These are phyloP conservation scores for Eriocheir sinensis DNA, from an alignment of 1,140 invertebrate genomes.

Conservation along the genomic window DNA sequence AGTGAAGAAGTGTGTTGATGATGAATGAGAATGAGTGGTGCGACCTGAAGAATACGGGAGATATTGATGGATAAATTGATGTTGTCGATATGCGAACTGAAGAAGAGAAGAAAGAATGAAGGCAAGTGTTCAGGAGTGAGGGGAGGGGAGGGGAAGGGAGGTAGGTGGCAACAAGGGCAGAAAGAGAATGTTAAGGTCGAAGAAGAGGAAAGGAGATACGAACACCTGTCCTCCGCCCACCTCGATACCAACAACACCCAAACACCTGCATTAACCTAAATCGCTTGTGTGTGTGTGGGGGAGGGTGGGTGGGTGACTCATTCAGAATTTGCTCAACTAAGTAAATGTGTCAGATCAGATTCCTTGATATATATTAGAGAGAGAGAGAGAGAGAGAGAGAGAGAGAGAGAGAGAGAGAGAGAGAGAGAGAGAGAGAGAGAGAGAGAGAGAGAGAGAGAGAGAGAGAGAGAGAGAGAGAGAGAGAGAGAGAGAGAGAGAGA, in stretches of 20 bases:
- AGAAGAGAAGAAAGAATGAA: too few species aligned
- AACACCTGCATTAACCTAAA: neutral
- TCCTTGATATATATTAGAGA: neutral
- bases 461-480: conserved; percentile 52
- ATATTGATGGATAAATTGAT: too few species aligned
- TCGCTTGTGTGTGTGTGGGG: neutral
- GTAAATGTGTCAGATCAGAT: neutral
- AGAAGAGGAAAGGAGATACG: too few species aligned
- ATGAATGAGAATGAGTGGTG: too few species aligned
- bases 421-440: conserved; percentile 54
- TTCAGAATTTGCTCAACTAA: neutral
- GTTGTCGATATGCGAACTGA: too few species aligned
- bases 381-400: conserved; percentile 52
- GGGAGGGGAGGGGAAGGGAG: too few species aligned
- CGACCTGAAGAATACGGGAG: too few species aligned
- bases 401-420: conserved; percentile 51
- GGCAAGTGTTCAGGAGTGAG: too few species aligned
- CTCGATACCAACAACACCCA: neutral
- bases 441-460: conserved; percentile 53
- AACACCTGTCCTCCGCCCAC: too few species aligned
- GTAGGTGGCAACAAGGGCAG: too few species aligned
- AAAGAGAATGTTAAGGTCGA: too few species aligned
- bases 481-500: neutral
- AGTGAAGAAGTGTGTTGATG: too few species aligned
- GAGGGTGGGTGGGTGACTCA: neutral